Conservation (phyloP, 2,113 vertebrate genomes). For the Prinia subflava region DNA sequence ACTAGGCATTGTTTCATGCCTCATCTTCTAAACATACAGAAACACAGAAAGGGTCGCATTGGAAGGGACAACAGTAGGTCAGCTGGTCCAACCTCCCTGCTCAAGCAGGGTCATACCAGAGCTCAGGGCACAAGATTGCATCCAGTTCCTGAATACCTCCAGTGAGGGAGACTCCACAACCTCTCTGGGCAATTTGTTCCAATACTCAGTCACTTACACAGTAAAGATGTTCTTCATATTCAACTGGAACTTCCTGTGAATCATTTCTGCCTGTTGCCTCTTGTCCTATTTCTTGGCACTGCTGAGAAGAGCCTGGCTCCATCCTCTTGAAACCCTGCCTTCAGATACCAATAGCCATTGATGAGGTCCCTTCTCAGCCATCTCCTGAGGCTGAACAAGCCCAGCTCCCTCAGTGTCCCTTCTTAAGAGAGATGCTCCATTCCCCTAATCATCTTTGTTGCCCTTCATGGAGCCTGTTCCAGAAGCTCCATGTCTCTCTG, state of each 20-base stretch:
- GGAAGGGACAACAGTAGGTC: background rate
- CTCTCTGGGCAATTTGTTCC: background rate
- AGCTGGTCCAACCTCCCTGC: background rate
- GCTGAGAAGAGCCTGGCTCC: background rate
- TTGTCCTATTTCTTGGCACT: accelerated
- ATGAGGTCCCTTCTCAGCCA: background rate
- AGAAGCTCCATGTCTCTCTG: background rate
- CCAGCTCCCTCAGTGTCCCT: background rate
- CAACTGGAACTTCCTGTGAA: background rate
- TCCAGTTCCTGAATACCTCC: background rate
- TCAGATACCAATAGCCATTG: background rate
- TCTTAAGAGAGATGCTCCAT: background rate
- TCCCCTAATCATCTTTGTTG: accelerated
- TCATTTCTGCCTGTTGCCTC: background rate
- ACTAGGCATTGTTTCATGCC: background rate
- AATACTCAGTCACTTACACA: background rate
- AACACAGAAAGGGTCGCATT: background rate
- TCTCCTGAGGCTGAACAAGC: background rate
- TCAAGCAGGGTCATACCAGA: background rate
- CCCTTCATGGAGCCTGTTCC: accelerated
- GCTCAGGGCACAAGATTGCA: background rate
- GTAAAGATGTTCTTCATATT: background rate
- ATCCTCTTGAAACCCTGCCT: background rate
- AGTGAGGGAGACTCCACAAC: background rate
- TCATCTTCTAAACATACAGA: background rate